Evolutionary conservation across 2,888 invertebrate genomes (phyloP), one percentile per base, ranked within the genome.

Genomic region (Lasioglossum leucozonium): DNA sequence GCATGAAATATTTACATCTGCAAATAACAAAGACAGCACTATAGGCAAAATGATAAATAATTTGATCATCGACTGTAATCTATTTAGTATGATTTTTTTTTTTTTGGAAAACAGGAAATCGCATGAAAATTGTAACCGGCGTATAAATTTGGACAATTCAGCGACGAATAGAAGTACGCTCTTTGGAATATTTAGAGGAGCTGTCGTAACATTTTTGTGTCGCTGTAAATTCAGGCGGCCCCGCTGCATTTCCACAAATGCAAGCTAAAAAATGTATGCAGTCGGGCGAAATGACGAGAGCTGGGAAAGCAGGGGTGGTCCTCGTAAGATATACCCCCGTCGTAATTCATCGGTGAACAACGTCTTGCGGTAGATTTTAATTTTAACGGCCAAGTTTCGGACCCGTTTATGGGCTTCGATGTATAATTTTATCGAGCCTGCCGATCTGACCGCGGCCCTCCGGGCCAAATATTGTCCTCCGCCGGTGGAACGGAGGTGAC

Each of bases 341-440:
- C 86, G 91, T 92, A 93, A 92, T 89, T 92, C 91, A 91, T 91
- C 90, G 91, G 86, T 72, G 88, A 87, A 91, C 91, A 91, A 81
- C 92, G 91, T 92, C 92, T 92, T 90, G 91, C 92, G 93, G 91
- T 91, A 92, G 92, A 91, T 94, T 94, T 95, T 95, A 93, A 95
- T 94, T 95, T 93, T 92, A 93, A 94, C 93, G 91, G 92, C 89
- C 93, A 91, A 91, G 88, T 92, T 92, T 92, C 87, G 91, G 92
- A 89, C 82, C 89, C 93, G 93, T 94, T 93, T 93, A 92, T 93
- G 91, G 92, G 90, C 89, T 91, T 87, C 92, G 92, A 93, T 90
- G 93, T 94, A 93, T 93, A 93, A 93, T 93, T 94, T 94, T 95
- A 95, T 95, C 95, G 89, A 85, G 80, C 91, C 89, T 91, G 88